Evolutionary conservation across 2,888 invertebrate genomes (phyloP), one percentile per base, ranked within the genome.

Genomic region (Gasteruption jaculator): DNA sequence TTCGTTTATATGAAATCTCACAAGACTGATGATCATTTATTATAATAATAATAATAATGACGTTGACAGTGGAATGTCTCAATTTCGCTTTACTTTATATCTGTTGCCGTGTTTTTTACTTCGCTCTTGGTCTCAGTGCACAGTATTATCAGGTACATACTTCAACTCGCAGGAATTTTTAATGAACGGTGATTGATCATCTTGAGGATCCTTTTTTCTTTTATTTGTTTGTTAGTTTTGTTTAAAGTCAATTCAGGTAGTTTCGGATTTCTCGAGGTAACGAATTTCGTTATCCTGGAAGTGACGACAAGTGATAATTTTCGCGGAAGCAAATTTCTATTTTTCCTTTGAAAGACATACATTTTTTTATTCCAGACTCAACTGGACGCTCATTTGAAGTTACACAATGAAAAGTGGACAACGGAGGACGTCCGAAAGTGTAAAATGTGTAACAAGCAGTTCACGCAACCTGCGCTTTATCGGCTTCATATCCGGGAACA

Each of bases 381-480:
- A 38, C 48, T 70, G 35, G 68, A 69, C 15, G 62, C 61, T 4
- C 69, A 70, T 49, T 49, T 65, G 38, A 69, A 65, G 42, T 63
- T 66, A 27, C 70, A 69, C 39, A 60, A 63, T 37, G 67, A 65
- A 25, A 67, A 61, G 45, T 68, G 66, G 61, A 46, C 61, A 10
- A 52, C 53, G n/a, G 66, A 65, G 26, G 63, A 65, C 38, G 63
- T 68, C 6, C 72, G 76, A 53, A 65, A 72, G 26, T 83, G 83
- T 65, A 71, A 74, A 43, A 73, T 78, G 53, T 83, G 83, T 58
- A 74, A 73, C 50, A 72, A 77, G 49, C 66, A 73, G 49, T 78
- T 78, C 54, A 58, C 72, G 22, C 71, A 73, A 46, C 56, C 65
- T 2, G 64, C 66, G 11, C 61, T 71, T 22, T 73, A 74, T 47